phyloP scores from a whole-genome alignment of 2,888 invertebrate genomes.

The Glaucopsyche alexis region DNA sequence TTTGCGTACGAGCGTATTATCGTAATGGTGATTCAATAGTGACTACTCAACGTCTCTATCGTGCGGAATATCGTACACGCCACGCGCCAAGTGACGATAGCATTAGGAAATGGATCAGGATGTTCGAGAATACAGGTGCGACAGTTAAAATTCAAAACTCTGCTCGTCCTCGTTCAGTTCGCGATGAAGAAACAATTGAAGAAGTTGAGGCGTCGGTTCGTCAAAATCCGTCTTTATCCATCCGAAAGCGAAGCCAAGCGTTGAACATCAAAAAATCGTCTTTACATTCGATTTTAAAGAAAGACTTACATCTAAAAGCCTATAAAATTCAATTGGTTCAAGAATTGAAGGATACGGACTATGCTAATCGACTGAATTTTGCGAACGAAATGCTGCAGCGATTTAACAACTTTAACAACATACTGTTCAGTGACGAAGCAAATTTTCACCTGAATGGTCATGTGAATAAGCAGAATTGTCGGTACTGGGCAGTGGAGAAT shows the following conservation, averaged over 20 bases:
- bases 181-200: no score
- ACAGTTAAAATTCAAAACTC: constrained; percentile 38
- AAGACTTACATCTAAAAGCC: constrained; percentile 32
- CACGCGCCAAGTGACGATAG: no score
- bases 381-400: constrained; percentile 36
- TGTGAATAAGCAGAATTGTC: constrained; percentile 36
- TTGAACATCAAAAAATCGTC: constrained; percentile 39
- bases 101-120: no score
- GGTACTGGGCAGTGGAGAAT: not conserved
- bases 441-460: constrained; percentile 38
- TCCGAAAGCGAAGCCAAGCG: constrained; percentile 39
- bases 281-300: no score
- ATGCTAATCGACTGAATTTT: constrained; percentile 34
- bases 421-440: constrained; percentile 36
- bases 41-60: no score
- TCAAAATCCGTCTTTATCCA: constrained; percentile 40
- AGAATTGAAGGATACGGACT: constrained; percentile 31
- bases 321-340: constrained; percentile 35
- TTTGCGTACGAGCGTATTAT: no score
- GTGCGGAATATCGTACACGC: no score
- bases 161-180: constrained; percentile 32
- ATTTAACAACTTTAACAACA: constrained; percentile 37
- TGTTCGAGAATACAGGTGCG: no score
- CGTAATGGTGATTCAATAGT: no score
- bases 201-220: constrained; percentile 37